Conservation (phyloP, 2,113 vertebrate genomes). For the Laterallus jamaicensis region DNA sequence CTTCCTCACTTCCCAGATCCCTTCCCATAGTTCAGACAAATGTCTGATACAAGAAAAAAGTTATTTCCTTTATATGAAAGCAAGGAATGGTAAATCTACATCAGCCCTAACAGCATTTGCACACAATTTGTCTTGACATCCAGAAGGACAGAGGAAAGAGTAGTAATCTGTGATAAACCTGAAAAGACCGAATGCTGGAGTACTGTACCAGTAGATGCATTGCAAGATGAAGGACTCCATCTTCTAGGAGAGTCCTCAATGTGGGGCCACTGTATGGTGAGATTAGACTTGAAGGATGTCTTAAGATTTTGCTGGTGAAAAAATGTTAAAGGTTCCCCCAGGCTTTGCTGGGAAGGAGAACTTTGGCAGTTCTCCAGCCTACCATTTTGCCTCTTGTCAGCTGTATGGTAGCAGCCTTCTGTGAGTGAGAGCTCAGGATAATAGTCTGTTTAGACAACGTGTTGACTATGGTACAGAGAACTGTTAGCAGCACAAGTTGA, state of each 20-base stretch:
- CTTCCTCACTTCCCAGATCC: neutral
- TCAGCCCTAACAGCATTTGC: neutral
- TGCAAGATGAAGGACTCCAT: neutral
- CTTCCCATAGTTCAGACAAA: neutral
- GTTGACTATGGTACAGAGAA: slow-evolving; percentile 49
- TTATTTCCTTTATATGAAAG: neutral
- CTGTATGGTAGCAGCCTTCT: slow-evolving; percentile 64
- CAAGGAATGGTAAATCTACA: neutral
- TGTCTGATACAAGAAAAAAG: neutral
- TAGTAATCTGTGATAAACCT: neutral
- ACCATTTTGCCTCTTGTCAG: slow-evolving; percentile 62
- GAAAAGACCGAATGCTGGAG: neutral
- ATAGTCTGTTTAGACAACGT: slow-evolving; percentile 68
- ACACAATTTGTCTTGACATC: neutral
- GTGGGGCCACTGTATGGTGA: neutral
- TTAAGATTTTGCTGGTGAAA: slow-evolving; percentile 29
- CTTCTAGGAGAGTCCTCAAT: slow-evolving; percentile 13
- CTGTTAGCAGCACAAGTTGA: slow-evolving; percentile 32
- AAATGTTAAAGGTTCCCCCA: slow-evolving; percentile 57
- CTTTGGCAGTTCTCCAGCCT: slow-evolving; percentile 68
- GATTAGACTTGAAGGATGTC: neutral
- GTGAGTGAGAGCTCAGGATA: neutral
- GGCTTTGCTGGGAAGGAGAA: slow-evolving; percentile 53
- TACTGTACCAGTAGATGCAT: neutral
- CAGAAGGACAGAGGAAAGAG: neutral